These are phyloP conservation scores for Noctua fimbriata DNA, from an alignment of 2,888 invertebrate species.

Conservation along the genomic window DNA sequence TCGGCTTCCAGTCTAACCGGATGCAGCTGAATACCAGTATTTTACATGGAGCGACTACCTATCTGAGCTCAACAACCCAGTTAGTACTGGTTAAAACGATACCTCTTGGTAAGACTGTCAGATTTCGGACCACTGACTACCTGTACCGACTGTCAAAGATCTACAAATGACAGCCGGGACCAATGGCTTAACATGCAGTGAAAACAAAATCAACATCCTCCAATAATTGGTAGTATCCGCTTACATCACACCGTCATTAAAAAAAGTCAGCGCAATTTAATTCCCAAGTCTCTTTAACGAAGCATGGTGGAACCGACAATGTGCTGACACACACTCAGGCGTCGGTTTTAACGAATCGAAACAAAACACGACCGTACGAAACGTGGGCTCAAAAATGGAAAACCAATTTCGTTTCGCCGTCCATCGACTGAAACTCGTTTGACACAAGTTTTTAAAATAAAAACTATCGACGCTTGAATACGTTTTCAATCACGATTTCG, in stretches of 20 bases:
- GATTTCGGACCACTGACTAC: too few species aligned
- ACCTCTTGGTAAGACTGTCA: too few species aligned
- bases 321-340: conserved; percentile 62
- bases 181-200: background rate
- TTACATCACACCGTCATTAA: conserved; percentile 22
- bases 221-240: conserved; percentile 17
- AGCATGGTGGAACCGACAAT: conserved; percentile 57
- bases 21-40: too few species aligned
- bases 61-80: too few species aligned
- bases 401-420: conserved; percentile 79
- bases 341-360: conserved; percentile 68
- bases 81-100: too few species aligned
- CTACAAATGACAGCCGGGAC: background rate
- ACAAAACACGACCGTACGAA: conserved; percentile 71
- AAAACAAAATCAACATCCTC: background rate
- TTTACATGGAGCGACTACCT: too few species aligned
- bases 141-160: too few species aligned
- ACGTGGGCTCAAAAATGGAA: conserved; percentile 74
- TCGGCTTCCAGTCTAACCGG: too few species aligned
- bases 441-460: conserved; percentile 68
- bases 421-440: conserved; percentile 72
- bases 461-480: conserved; percentile 68
- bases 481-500: conserved; percentile 67
- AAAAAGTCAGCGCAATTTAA: conserved; percentile 47
- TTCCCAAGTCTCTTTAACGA: conserved; percentile 51